phyloP scores from a whole-genome alignment of 2,113 vertebrate species.

The Mus spicilegus region DNA sequence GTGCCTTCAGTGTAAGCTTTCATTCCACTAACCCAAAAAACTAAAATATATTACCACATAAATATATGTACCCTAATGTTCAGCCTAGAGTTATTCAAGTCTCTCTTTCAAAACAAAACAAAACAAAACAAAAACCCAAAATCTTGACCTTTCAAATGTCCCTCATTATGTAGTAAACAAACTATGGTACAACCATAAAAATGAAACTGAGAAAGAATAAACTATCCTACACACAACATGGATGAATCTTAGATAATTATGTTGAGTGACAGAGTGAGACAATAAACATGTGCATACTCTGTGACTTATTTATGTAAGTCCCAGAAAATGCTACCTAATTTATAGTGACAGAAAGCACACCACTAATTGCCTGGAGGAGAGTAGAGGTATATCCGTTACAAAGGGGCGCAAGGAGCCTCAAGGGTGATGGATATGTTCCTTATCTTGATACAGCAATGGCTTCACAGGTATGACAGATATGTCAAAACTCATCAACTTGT shows the following conservation, averaged over 20 bases:
- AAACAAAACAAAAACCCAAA: background rate
- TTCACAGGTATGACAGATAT: slow-evolving; percentile 32
- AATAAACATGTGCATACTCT: slow-evolving; percentile 1
- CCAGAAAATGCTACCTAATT: slow-evolving; percentile 58
- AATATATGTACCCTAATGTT: slow-evolving; percentile 15
- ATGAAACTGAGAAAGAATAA: slow-evolving; percentile 35
- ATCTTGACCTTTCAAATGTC: background rate
- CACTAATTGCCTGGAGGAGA: slow-evolving; percentile 48
- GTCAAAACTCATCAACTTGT: slow-evolving; percentile 59
- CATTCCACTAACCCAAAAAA: slow-evolving; percentile 3
- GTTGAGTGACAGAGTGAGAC: slow-evolving; percentile 13
- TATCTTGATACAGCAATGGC: slow-evolving; percentile 47
- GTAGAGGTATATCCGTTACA: slow-evolving; percentile 3
- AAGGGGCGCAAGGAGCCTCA: background rate
- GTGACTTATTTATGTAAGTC: slow-evolving; percentile 49
- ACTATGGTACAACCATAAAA: background rate
- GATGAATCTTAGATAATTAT: slow-evolving; percentile 51
- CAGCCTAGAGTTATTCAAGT: slow-evolving; percentile 23
- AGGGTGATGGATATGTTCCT: slow-evolving; percentile 29
- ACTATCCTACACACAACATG: background rate
- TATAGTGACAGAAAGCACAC: slow-evolving; percentile 60
- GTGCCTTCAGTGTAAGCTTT: background rate
- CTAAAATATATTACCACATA: slow-evolving; percentile 1
- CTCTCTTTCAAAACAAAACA: background rate
- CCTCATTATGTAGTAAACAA: background rate